Base-by-base conservation (phyloP, 2,113 vertebrate species). In the Trinectes maculatus region DNA sequence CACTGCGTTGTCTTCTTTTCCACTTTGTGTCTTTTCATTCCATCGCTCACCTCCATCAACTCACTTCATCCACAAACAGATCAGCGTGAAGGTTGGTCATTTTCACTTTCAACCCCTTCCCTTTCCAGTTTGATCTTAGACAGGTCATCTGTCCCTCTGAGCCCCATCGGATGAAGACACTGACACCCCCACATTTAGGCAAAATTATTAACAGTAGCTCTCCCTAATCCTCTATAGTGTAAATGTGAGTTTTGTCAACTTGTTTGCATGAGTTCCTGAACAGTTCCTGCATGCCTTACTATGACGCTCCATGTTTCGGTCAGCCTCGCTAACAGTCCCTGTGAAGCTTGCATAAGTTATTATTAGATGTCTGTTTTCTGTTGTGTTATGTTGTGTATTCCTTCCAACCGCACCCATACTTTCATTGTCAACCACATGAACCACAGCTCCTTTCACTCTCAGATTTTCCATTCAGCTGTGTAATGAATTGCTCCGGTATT, bases 11-110 rank as follows among this genome's bases (percentile, higher is more conserved):
- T 89, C 93, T 96, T 95, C 95, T 94, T 96, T 94, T 95, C 94
- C 95, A 94, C 80, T 88, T 93, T 95, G 93, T 94, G 91, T 94
- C 94, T 95, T 58, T 71, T 64, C 93, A 86, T 83, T 71, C 94
- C 95, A 96, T 95, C 88, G 96, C 94, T 95, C 95, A 95, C 94
- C 94, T 93, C 92, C 96, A 96, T 96, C 96, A 83, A 84, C 90
- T 86, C 94, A 89, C 95, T 93, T 94, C 94, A 95, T 93, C 93
- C 87, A 89, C 94, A 93, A 92, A 96, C 95, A 98, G 96, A 95
- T 95, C 96, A 92, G 92, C 95, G 96, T 91, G 96, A 95, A 97
- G 96, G 96, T 98, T 96, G 92, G 96, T 97, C 94, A 90, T 93
- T 96, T 98, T 97, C 93, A 94, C 94, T 97, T 95, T 94, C 94